These are phyloP conservation scores for Telmatochromis bifrenatus DNA, from an alignment of 2,113 vertebrate species.

Conservation along the genomic window DNA sequence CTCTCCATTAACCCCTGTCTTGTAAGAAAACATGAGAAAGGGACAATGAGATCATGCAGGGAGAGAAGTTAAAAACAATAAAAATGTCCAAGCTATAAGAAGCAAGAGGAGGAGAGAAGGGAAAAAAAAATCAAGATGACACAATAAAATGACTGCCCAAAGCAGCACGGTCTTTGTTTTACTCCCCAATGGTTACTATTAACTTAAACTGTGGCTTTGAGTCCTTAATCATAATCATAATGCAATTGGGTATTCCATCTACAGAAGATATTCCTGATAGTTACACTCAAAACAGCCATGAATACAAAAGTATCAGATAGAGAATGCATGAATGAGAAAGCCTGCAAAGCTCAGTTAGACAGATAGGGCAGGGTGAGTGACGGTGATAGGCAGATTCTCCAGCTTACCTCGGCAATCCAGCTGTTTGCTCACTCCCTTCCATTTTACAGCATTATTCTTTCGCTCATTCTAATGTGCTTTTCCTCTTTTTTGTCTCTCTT, in stretches of 20 bases:
- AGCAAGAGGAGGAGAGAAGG: not conserved
- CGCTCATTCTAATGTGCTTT: not conserved
- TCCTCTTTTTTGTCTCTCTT: not conserved
- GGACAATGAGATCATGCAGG: not conserved
- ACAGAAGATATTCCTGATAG: not conserved
- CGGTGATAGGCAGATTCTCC: constrained; percentile 3
- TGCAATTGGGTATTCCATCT: not conserved
- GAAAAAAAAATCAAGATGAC: not conserved
- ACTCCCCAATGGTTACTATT: not conserved
- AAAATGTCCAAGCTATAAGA: not conserved
- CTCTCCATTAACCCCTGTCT: not conserved
- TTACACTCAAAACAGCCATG: not conserved
- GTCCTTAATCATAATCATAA: not conserved
- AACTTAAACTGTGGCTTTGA: not conserved
- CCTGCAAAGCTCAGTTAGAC: not conserved
- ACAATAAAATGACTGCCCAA: not conserved
- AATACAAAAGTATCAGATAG: not conserved
- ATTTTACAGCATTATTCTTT: not conserved
- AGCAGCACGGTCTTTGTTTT: not conserved
- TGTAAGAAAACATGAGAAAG: not conserved
- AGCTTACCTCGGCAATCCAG: constrained; percentile 11
- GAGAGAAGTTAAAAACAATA: not conserved
- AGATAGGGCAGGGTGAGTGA: constrained; percentile 27
- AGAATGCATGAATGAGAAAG: not conserved
- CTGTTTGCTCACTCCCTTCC: not conserved